Conservation (phyloP, 2,797 vertebrate species). For the Eutrigla gurnardus region DNA sequence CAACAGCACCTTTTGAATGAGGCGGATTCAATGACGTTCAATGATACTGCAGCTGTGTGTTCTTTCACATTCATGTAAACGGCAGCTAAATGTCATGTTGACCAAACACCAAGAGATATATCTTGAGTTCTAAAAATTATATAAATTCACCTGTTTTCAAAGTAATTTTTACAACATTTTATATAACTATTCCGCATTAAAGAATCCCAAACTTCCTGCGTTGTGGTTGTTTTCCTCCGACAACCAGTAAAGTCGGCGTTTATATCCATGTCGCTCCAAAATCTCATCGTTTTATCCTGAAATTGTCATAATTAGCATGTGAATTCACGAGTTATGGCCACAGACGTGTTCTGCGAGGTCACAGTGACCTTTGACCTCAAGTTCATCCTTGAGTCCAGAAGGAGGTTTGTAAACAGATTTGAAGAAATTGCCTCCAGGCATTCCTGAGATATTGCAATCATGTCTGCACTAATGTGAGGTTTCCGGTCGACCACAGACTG, state of each 20-base stretch:
- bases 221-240: background rate
- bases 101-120: background rate
- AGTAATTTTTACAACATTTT: background rate
- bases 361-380: background rate
- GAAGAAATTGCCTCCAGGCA: no score
- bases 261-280: background rate
- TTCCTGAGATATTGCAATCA: background rate
- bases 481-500: no score
- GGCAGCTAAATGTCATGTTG: no score
- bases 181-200: background rate
- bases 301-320: background rate
- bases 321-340: background rate
- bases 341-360: no score
- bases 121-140: background rate
- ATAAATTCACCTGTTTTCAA: background rate
- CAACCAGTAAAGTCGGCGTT: no score
- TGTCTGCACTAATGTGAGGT: no score
- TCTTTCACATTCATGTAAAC: background rate
- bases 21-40: slow-evolving; percentile 12
- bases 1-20: slow-evolving; percentile 9
- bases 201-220: background rate
- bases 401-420: background rate
- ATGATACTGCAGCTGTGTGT: background rate
- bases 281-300: background rate
- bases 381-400: background rate